Evolutionary conservation across 1,140 invertebrate species (phyloP), one percentile per base, ranked within the genome.

Genomic region (Cydia pomonella): DNA sequence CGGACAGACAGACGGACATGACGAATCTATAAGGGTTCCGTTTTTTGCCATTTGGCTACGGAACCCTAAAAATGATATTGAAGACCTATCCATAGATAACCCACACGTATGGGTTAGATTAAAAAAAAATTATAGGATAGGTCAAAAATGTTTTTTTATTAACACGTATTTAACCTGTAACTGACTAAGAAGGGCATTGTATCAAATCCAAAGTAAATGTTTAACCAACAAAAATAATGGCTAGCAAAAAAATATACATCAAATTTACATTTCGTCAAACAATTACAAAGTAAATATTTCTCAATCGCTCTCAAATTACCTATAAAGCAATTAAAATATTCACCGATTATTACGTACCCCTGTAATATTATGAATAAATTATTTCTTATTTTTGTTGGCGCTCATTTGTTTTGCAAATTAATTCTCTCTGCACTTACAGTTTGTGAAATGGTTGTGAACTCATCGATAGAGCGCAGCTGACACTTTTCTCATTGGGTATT

Each of bases 361-460:
- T 38, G 16, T 21, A 69, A 33, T 69, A 69, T 53, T 53, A 33
- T 66, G n/a, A 69, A 69, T 69, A 41, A 38, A 69, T 69, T 29
- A 33, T 18, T 69, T 69, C 41, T 69, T 69, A 69, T 69, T 69
- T 69, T 69, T 27, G 25, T 41, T 16, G n/a, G 4, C 16, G 16
- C 64, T 69, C 64, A 69, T 69, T 69, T 69, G 64, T 69, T 69
- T 69, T 69, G 64, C 33, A 69, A 69, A 69, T 69, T 69, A 69
- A 69, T 33, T 69, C 64, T 2, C 29, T n/a, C 27, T 21, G 29
- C 29, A 69, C 64, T 69, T 69, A 69, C 64, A 69, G 33, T 69
- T 69, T 33, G 63, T 66, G 63, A 66, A 66, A 66, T 66, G 63
- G 63, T 62, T 62, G 62, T 33, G 27, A 33, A 69, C 64, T 41